Conservation (phyloP, 2,888 invertebrate genomes). For the Limenitis camilla region DNA sequence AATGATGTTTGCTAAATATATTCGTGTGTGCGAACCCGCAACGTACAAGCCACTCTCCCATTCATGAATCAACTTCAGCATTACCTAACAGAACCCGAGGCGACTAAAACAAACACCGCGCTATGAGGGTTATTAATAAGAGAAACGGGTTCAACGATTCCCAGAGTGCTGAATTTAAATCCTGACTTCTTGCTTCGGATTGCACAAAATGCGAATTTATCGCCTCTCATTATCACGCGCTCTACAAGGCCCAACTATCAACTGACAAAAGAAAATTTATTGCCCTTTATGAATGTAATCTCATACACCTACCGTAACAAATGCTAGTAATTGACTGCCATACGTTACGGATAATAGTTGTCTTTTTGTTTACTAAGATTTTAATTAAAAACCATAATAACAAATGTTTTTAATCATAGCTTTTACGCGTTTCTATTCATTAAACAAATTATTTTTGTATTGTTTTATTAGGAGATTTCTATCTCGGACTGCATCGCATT, state of each 20-base stretch:
- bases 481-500: slow-evolving; percentile 7
- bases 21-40: slow-evolving; percentile 44
- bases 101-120: slow-evolving; percentile 63
- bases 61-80: slow-evolving; percentile 73
- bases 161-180: slow-evolving; percentile 51
- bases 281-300: slow-evolving; percentile 3
- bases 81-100: slow-evolving; percentile 63
- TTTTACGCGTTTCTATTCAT: slow-evolving; percentile 14
- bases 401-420: too few species aligned
- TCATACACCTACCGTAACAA: slow-evolving; percentile 31
- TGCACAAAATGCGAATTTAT: slow-evolving; percentile 33
- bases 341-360: too few species aligned
- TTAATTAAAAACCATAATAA: slow-evolving; percentile 33
- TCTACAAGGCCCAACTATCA: background rate
- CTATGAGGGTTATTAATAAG: slow-evolving; percentile 69
- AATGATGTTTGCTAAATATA: slow-evolving; percentile 67
- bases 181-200: slow-evolving; percentile 43
- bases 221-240: slow-evolving; percentile 18
- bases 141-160: slow-evolving; percentile 69
- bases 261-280: slow-evolving; percentile 4
- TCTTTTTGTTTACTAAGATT: too few species aligned
- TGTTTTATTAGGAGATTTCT: slow-evolving; percentile 18
- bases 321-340: slow-evolving; percentile 53
- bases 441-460: slow-evolving; percentile 20
- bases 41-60: slow-evolving; percentile 53